phyloP scores from a whole-genome alignment of 2,113 vertebrate species.

The Acanthisitta chloris region DNA sequence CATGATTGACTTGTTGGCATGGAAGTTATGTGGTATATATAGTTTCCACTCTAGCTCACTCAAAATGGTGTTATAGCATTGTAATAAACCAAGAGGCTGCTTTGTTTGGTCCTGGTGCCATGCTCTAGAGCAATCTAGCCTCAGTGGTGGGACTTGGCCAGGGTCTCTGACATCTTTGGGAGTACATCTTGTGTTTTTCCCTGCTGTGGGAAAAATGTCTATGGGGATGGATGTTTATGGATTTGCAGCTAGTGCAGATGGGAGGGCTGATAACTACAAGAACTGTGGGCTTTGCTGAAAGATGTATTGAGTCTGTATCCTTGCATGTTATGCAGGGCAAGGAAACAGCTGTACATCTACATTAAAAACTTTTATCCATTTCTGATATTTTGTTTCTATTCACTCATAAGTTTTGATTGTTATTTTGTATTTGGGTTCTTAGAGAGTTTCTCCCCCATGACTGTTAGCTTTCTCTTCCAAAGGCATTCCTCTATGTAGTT shows the following conservation, averaged over 20 bases:
- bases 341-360: background rate
- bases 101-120: fast-evolving
- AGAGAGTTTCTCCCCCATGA: background rate
- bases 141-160: background rate
- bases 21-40: background rate
- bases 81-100: background rate
- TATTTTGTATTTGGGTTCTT: background rate
- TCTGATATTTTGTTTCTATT: background rate
- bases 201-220: background rate
- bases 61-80: background rate
- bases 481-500: background rate
- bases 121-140: background rate
- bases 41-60: fast-evolving
- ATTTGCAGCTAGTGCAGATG: background rate
- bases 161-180: background rate
- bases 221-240: background rate
- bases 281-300: background rate
- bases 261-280: background rate
- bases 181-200: background rate
- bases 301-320: background rate
- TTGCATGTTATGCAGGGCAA: background rate
- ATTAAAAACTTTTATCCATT: fast-evolving
- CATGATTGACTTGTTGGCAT: fast-evolving
- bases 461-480: background rate
- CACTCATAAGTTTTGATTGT: background rate